Evolutionary conservation across 2,113 vertebrate genomes (phyloP), one percentile per base, ranked within the genome.

Genomic region (Myiopsitta monachus): DNA sequence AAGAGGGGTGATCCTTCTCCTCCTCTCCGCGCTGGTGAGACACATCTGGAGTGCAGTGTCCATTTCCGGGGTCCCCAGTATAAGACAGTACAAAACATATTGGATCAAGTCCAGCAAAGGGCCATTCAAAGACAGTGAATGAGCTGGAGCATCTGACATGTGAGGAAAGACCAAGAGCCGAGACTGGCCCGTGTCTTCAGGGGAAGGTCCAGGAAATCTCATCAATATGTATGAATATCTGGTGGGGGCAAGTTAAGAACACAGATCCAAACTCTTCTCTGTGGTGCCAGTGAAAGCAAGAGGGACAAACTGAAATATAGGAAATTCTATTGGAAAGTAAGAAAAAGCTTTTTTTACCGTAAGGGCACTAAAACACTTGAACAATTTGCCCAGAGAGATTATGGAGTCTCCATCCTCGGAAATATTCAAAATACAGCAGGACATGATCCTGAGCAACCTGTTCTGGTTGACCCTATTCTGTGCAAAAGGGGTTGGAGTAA

Each of bases 151-250:
- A 39, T 39, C 47, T 73, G 39, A 27, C 10, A 17, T 28, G 10
- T 36, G 8, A 83, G 30, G 10, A 43, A 79, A 73, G 18, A 36
- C 30, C 52, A 31, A 51, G 36, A 61, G 18, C 9, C 70, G 68
- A 2, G 0, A 39, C 3, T 76, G 33, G 12, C 4, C 18, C 51
- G 2, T 0, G 0, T 33, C 14, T 39, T 55, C 9, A 76, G 61
- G 15, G 46, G 9, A 88, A 83, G 10, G 11, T 11, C 64, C 36
- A 33, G 61, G 24, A 41, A 11, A 62, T 61, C 17, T 76, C 36
- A 23, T 9, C 9, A 78, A 12, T 62, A 66, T 8, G 3, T 28
- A 43, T 36, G 38, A 46, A n/a, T 61, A 33, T 2, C 28, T 55
- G 24, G 11, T 47, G 6, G 10, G 11, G 3, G 5, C 1, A 4